Conservation (phyloP, 2,797 vertebrate species). For the Sparus aurata region DNA sequence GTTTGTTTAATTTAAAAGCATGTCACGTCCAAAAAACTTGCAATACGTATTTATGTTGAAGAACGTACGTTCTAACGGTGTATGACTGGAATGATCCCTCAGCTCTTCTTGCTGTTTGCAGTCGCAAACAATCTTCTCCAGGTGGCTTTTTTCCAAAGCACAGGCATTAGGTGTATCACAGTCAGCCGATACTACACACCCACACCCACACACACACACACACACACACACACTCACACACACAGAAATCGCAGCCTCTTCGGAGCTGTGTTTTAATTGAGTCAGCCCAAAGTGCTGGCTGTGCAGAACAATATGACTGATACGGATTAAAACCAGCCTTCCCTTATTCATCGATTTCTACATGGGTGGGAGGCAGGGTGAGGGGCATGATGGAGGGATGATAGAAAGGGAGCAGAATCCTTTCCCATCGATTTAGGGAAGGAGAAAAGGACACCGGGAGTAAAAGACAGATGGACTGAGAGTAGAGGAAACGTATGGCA, state of each 20-base stretch:
- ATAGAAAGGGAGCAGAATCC: conserved; percentile 44
- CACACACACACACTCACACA: conserved; percentile 43
- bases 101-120: not conserved
- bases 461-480: conserved; percentile 40
- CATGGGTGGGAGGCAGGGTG: conserved; percentile 38
- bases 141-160: conserved; percentile 24
- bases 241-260: conserved; percentile 40
- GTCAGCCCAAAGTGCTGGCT: conserved; percentile 75
- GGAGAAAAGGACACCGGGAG: conserved; percentile 51
- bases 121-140: conserved; percentile 2
- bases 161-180: conserved; percentile 33
- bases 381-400: conserved; percentile 22
- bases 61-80: not conserved
- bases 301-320: conserved; percentile 76
- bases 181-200: conserved; percentile 23
- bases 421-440: conserved; percentile 56
- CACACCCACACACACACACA: conserved; percentile 36
- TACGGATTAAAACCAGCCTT: conserved; percentile 73
- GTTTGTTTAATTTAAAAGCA: too few species aligned
- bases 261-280: conserved; percentile 73
- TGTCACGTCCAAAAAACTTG: too few species aligned
- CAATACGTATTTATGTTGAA: not conserved
- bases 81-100: not conserved
- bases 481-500: conserved; percentile 3
- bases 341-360: conserved; percentile 72